Base-by-base conservation (phyloP, 1,140 invertebrate species). In the Vollenhovia emeryi region DNA sequence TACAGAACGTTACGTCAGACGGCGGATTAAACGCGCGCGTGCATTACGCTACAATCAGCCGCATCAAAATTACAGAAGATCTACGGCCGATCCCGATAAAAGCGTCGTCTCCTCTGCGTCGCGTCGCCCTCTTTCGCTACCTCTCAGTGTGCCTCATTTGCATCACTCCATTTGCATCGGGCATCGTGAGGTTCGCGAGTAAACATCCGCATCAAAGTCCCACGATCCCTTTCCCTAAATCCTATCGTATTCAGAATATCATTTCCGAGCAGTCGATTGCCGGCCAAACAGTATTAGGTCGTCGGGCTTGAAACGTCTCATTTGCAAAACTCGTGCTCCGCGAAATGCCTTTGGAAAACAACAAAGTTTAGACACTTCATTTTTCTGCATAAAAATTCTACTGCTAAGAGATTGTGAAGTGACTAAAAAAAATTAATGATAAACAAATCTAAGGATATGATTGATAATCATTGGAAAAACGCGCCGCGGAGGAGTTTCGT, bases 61-160 rank as follows among this genome's bases (percentile, higher is more conserved):
- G 66, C 78, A 82, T 82, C 78, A 57, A 57, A 82, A 82, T 82
- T 82, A 73, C 66, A 57, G 78, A 82, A 82, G 78, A 82, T 55
- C 66, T 71, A 82, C 78, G 33, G 50, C 66, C 78, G 78, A 71
- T 82, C 50, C 66, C 50, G 78, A 82, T 82, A 71, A 82, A 82
- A 82, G 78, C 78, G 36, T 15, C 27, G 40, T 21, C 57, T 43
- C n/a, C 75, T 30, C 21, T 30, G 48, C 33, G 50, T 40, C 76
- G 48, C 33, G 50, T 40, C 76, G 33, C 57, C 40, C 78, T 82
- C 78, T 82, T 73, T 73, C 66, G n/a, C 33, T 13, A 66, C 50
- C 50, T 73, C 69, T 55, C 36, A 66, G 62, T 27, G 40, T 24
- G 57, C 40, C 50, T 80, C 64, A 80, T 80, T 80, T 80, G 71